Evolutionary conservation across 2,797 vertebrate genomes (phyloP), one percentile per base, ranked within the genome.

Genomic region (Thaleichthys pacificus): DNA sequence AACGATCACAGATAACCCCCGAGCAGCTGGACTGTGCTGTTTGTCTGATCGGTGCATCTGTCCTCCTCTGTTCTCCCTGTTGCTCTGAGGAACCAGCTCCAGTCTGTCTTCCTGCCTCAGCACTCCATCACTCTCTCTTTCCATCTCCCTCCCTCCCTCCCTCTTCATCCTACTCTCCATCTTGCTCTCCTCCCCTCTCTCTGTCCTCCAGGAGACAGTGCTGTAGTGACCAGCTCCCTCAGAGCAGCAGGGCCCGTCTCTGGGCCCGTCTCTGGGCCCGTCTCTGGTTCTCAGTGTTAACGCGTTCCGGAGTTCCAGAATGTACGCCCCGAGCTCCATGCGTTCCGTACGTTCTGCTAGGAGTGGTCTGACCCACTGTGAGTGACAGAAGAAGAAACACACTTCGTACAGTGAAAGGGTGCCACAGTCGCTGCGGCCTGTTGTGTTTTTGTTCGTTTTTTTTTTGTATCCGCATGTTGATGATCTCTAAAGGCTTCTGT

Each of bases 391-490:
- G 74, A 70, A 80, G 63, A 70, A 73, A 73, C 72, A 78, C 78
- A 81, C 77, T 30, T 75, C 6, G 77, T 70, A 71, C 76, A 74
- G 81, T 83, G 51, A 87, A 92, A 86, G 80, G 88, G 91, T 94
- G 93, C 93, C 93, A 94, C 90, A 84, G 74, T 73, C 78, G 72
- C n/a, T n/a, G n/a, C 83, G 82, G 72, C 82, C 75, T 75, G 75
- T 65, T 73, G 74, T 58, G 63, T 73, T 76, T 47, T 71, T 74
- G 63, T 74, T 73, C 54, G 63, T 71, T 76, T 24, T 71, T 76
- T 24, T 71, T 74, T 90, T 89, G 80, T 91, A 89, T 56, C 35
- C 88, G 92, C 92, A 92, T 91, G 92, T 90, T 85, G 86, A 56
- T 88, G 69, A 80, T 87, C 86, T 85, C 64, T 75, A 74, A 82